Conservation (phyloP, 2,888 invertebrate species). For the Caenorhabditis wallacei region DNA sequence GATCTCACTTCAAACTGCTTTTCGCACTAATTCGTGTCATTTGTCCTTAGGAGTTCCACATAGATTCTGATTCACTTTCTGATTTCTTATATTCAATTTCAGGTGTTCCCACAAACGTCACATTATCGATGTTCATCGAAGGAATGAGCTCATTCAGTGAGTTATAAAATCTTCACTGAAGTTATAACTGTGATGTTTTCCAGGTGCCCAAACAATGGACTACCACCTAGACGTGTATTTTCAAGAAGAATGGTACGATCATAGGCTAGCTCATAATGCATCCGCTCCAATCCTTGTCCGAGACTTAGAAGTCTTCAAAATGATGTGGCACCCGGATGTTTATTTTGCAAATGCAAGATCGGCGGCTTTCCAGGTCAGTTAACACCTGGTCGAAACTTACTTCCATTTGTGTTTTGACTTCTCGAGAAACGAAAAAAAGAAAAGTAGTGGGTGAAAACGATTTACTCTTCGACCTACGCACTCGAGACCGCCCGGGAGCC, state of each 20-base stretch:
- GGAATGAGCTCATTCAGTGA: slow-evolving; percentile 82
- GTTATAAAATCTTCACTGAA: not conserved
- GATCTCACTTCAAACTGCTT: slow-evolving; percentile 42
- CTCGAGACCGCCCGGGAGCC: slow-evolving; percentile 5
- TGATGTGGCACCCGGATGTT: slow-evolving; percentile 81
- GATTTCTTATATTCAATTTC: slow-evolving; percentile 41
- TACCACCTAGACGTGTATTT: slow-evolving; percentile 83
- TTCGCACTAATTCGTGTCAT: slow-evolving; percentile 64
- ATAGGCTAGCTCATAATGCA: slow-evolving; percentile 79
- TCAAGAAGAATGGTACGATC: slow-evolving; percentile 81
- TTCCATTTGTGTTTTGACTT: slow-evolving; percentile 53
- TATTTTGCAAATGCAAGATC: slow-evolving; percentile 82
- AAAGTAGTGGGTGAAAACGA: slow-evolving; percentile 14
- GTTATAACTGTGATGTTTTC: not conserved
- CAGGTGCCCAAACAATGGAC: slow-evolving; percentile 83
- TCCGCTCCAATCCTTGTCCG: slow-evolving; percentile 79
- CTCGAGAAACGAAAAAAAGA: slow-evolving; percentile 7
- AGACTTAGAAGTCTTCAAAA: slow-evolving; percentile 77
- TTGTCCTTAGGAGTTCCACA: slow-evolving; percentile 55
- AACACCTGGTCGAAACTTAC: slow-evolving; percentile 15
- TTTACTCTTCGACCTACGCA: slow-evolving; percentile 33
- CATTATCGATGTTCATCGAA: slow-evolving; percentile 83
- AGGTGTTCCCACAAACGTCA: slow-evolving; percentile 82
- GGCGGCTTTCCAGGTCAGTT: slow-evolving; percentile 75
- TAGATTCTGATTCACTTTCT: slow-evolving; percentile 14